phyloP scores from a whole-genome alignment of 1,140 invertebrate species.

The Pectinophora gossypiella region DNA sequence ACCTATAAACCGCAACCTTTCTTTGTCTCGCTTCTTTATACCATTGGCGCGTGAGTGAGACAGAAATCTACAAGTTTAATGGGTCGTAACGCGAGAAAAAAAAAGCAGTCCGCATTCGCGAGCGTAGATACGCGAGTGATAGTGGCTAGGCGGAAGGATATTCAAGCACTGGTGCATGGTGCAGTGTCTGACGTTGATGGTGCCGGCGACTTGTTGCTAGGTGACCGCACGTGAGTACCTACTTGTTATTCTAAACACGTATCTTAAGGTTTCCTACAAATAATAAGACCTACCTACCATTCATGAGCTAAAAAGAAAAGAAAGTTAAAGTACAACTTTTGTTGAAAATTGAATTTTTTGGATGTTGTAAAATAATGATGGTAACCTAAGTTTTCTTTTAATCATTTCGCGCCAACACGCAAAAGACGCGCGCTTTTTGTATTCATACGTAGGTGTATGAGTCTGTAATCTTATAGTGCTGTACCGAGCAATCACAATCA shows the following conservation, averaged over 20 bases:
- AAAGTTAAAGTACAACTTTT: too few relatives aligned
- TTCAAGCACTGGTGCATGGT: constrained; percentile 28
- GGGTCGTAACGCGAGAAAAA: constrained; percentile 71
- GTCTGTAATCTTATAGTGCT: too few relatives aligned
- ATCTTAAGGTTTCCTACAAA: too few relatives aligned
- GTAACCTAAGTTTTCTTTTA: too few relatives aligned
- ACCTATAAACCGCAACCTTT: constrained; percentile 74
- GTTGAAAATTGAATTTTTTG: too few relatives aligned
- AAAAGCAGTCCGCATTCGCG: constrained; percentile 73
- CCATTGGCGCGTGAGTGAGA: constrained; percentile 59
- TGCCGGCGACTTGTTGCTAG: constrained; percentile 37
- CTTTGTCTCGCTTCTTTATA: constrained; percentile 70
- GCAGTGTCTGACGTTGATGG: constrained; percentile 18
- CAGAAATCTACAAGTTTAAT: constrained; percentile 72
- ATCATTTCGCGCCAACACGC: too few relatives aligned
- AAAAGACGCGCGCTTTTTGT: too few relatives aligned
- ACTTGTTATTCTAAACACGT: constrained; percentile 9
- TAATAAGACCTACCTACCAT: too few relatives aligned
- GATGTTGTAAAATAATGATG: too few relatives aligned
- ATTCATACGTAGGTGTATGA: too few relatives aligned
- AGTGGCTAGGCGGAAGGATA: constrained; percentile 61
- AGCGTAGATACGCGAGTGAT: constrained; percentile 74
- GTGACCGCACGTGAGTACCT: constrained; percentile 28
- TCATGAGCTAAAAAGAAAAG: too few relatives aligned
- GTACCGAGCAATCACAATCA: too few relatives aligned